These are phyloP conservation scores for Pteropus rufus DNA, from an alignment of 2,797 vertebrate species.

Conservation along the genomic window DNA sequence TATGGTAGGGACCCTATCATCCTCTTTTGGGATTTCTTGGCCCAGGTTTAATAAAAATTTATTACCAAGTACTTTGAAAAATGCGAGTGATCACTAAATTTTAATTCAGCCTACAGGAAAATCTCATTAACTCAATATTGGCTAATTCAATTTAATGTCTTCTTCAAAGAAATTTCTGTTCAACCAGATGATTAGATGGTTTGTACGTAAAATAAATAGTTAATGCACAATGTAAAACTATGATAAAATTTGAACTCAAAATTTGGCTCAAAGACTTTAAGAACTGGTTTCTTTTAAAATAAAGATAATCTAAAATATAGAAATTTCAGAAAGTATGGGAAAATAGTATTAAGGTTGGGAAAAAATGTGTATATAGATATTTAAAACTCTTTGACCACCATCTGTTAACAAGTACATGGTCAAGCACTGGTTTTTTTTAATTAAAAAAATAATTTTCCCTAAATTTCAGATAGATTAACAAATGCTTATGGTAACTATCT, in stretches of 20 bases:
- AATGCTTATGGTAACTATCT: conserved; percentile 5
- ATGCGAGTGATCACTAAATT: conserved; percentile 66
- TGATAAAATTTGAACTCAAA: conserved; percentile 46
- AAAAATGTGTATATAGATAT: neutral
- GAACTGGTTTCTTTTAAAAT: conserved; percentile 51
- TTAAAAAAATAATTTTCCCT: neutral
- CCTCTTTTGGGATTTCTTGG: conserved; percentile 12
- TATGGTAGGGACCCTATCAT: neutral
- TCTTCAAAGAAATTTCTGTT: conserved; percentile 57
- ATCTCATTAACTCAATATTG: conserved; percentile 64
- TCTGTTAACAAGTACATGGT: neutral
- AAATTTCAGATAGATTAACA: conserved; percentile 44
- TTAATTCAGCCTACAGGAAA: conserved; percentile 65
- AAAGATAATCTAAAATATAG: neutral
- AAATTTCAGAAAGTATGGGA: neutral
- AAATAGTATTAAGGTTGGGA: neutral
- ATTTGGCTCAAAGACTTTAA: conserved; percentile 51
- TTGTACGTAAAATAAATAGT: conserved; percentile 24
- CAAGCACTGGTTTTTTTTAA: conserved; percentile 15
- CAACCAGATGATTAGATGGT: conserved; percentile 38
- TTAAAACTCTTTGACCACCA: neutral
- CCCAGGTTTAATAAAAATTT: conserved; percentile 62
- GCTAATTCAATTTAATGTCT: conserved; percentile 66
- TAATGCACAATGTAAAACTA: conserved; percentile 33
- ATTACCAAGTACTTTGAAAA: conserved; percentile 64